Evolutionary conservation across 2,797 vertebrate species (phyloP).

Genomic region (Xenopus petersii): DNA sequence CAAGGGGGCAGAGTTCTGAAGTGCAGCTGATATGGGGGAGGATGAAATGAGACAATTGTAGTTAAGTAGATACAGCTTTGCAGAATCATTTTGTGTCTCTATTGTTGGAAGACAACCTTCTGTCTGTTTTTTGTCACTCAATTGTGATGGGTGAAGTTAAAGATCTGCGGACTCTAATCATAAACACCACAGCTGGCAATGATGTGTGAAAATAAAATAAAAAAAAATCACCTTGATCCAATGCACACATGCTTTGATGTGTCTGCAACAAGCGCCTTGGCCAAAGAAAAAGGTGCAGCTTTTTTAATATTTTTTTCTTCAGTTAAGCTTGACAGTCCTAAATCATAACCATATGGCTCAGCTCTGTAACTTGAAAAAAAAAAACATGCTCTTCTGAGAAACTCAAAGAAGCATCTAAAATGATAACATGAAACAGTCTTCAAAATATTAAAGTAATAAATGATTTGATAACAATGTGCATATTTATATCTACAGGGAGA

Average conservation of each 20-base stretch:
- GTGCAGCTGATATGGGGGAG: not conserved
- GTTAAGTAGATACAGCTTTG: not conserved
- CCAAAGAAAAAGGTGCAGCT: conserved; percentile 74
- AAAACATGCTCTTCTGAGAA: conserved; percentile 74
- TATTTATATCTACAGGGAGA: not conserved
- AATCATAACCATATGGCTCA: conserved; percentile 99
- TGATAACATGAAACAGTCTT: conserved; percentile 97
- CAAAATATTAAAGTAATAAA: conserved; percentile 75
- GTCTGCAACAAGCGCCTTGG: conserved; percentile 82
- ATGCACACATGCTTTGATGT: conserved; percentile 93
- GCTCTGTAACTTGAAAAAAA: conserved; percentile 70
- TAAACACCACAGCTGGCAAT: conserved; percentile 79
- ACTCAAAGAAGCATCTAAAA: conserved; percentile 87
- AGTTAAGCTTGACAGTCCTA: conserved; percentile 87
- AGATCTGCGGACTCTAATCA: conserved; percentile 81
- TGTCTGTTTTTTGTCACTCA: conserved; percentile 79
- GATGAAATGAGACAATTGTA: not conserved
- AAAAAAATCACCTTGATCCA: conserved; percentile 93
- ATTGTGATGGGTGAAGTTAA: conserved; percentile 75
- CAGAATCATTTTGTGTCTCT: conserved; percentile 15
- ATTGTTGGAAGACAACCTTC: conserved; percentile 59
- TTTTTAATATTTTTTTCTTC: conserved; percentile 48
- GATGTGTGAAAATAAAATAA: conserved; percentile 61
- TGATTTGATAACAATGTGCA: conserved; percentile 60
- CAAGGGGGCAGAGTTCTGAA: no score